Conservation (phyloP, 2,113 vertebrate genomes). For the Laticauda laticaudata region DNA sequence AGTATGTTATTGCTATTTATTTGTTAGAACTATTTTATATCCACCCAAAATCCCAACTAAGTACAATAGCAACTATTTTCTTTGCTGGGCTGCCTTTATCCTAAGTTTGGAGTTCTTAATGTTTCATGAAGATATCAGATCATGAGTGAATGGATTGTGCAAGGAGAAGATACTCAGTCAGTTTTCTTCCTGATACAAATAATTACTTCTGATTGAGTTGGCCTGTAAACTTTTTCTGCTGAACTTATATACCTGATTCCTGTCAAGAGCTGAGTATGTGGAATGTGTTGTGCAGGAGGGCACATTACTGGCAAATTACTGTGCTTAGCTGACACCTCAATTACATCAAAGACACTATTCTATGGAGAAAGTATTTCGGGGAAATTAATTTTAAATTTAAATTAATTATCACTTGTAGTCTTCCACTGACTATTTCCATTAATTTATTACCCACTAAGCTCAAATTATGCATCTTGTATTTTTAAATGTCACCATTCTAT, state of each 20-base stretch:
- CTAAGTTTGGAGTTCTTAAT: not conserved
- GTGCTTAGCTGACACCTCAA: not conserved
- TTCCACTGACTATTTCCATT: not conserved
- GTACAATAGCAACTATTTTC: not conserved
- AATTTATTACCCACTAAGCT: not conserved
- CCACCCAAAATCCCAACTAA: not conserved
- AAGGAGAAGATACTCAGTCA: not conserved
- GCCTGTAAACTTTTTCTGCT: not conserved
- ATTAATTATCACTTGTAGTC: not conserved
- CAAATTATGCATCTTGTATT: not conserved
- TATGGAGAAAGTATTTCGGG: not conserved
- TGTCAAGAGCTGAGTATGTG: not conserved
- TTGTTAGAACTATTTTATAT: not conserved
- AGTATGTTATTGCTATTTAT: not conserved
- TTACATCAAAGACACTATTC: not conserved
- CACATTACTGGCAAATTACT: not conserved
- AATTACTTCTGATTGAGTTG: not conserved
- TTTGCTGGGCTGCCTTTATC: not conserved
- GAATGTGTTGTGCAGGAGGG: not conserved
- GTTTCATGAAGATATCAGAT: not conserved
- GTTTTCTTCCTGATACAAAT: not conserved
- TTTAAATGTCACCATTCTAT: not conserved
- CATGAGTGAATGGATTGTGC: not conserved
- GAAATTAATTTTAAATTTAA: not conserved
- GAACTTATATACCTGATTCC: not conserved